phyloP scores from a whole-genome alignment of 2,888 invertebrate species.

The Muscina levida region DNA sequence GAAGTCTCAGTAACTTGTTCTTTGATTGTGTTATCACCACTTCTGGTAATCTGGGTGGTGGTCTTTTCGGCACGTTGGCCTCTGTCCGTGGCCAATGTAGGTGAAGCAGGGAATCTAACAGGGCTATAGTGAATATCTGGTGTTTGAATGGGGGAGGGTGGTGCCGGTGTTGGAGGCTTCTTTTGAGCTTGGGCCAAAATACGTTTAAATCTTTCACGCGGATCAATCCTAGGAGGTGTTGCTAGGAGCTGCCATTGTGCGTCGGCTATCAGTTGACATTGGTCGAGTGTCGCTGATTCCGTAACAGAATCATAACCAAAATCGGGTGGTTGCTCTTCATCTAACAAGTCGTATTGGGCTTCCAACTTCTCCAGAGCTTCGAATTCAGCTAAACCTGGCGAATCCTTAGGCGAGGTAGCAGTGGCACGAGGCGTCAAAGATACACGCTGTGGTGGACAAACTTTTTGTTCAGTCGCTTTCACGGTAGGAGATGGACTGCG shows the following conservation, averaged over 20 bases:
- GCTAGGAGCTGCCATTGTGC: slow-evolving; percentile 30
- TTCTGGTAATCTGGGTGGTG: slow-evolving; percentile 46
- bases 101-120: slow-evolving; percentile 4
- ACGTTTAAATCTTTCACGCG: slow-evolving; percentile 42
- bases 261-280: slow-evolving; percentile 28
- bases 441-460: neutral
- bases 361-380: slow-evolving; percentile 37
- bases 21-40: slow-evolving; percentile 38
- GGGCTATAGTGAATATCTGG: slow-evolving; percentile 46
- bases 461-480: neutral
- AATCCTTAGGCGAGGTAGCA: neutral
- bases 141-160: slow-evolving; percentile 24
- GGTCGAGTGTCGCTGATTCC: neutral
- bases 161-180: slow-evolving; percentile 2
- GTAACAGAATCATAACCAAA: too few species aligned
- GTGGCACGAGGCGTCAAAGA: neutral
- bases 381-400: slow-evolving; percentile 38
- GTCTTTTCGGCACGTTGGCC: slow-evolving; percentile 11
- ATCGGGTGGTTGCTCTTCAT: too few species aligned
- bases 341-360: too few species aligned
- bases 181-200: slow-evolving; percentile 42
- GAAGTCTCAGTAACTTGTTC: slow-evolving; percentile 46
- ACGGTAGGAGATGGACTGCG: neutral
- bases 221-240: slow-evolving; percentile 38
- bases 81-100: neutral